Conservation (phyloP, 2,888 invertebrate species). For the Ganaspis brasiliensis region DNA sequence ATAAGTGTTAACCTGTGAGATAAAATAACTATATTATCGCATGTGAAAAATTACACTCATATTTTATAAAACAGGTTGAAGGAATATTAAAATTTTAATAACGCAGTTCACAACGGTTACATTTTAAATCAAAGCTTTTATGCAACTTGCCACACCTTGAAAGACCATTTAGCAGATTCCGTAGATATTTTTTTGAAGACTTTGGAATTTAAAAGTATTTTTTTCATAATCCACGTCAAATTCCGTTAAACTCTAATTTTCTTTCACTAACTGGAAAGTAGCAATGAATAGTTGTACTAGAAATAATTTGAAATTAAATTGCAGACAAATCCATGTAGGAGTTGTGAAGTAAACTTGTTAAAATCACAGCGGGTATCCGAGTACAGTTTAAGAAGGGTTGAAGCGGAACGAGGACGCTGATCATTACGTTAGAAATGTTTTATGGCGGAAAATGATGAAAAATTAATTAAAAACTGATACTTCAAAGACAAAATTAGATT, state of each 20-base stretch:
- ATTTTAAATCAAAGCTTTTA: neutral
- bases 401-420: constrained; percentile 21
- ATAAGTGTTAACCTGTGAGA: too few relatives aligned
- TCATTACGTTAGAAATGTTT: constrained; percentile 23
- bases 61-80: neutral
- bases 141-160: neutral
- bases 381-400: constrained; percentile 42
- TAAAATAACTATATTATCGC: too few relatives aligned
- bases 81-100: neutral
- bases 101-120: neutral
- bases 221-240: neutral
- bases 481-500: neutral
- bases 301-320: constrained; percentile 33
- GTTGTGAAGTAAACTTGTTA: constrained; percentile 31
- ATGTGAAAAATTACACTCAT: too few relatives aligned
- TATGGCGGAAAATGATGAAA: neutral
- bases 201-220: neutral
- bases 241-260: constrained; percentile 33
- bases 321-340: neutral
- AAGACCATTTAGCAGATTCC: neutral
- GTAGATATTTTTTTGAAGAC: neutral
- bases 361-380: constrained; percentile 42
- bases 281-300: neutral
- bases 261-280: neutral
- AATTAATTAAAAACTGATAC: neutral